phyloP scores from a whole-genome alignment of 2,888 invertebrate species.

The Latrodectus hesperus region DNA sequence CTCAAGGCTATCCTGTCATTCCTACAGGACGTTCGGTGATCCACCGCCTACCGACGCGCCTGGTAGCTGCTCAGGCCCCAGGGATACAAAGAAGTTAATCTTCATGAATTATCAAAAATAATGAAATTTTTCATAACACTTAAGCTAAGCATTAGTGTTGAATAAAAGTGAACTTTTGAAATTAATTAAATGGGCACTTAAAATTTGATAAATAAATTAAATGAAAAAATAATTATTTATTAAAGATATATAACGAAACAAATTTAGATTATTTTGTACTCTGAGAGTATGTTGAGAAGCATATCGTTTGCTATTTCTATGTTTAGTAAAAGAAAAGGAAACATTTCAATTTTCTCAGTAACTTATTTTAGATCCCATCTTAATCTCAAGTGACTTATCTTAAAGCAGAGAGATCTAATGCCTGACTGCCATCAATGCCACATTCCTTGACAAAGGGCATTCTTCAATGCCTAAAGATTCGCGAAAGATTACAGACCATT shows the following conservation, averaged over 20 bases:
- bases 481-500: neutral
- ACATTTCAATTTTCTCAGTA: constrained; percentile 35
- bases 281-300: neutral
- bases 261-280: constrained; percentile 20
- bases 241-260: constrained; percentile 1
- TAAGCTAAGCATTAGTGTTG: neutral
- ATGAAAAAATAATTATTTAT: constrained; percentile 25
- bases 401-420: constrained; percentile 48
- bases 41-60: too few species aligned
- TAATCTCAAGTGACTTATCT: constrained; percentile 51
- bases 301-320: neutral
- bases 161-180: neutral
- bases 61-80: too few species aligned
- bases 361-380: constrained; percentile 26
- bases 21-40: too few species aligned
- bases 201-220: constrained; percentile 35
- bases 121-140: too few species aligned
- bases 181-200: neutral
- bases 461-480: constrained; percentile 29
- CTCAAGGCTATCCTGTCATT: too few species aligned
- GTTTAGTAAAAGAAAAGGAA: neutral
- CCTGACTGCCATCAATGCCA: constrained; percentile 53
- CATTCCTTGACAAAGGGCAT: constrained; percentile 49
- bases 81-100: too few species aligned
- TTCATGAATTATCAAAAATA: too few species aligned